These are phyloP conservation scores for Scelioninae gen. 2 DNA, from an alignment of 2,888 invertebrate species.

Conservation along the genomic window DNA sequence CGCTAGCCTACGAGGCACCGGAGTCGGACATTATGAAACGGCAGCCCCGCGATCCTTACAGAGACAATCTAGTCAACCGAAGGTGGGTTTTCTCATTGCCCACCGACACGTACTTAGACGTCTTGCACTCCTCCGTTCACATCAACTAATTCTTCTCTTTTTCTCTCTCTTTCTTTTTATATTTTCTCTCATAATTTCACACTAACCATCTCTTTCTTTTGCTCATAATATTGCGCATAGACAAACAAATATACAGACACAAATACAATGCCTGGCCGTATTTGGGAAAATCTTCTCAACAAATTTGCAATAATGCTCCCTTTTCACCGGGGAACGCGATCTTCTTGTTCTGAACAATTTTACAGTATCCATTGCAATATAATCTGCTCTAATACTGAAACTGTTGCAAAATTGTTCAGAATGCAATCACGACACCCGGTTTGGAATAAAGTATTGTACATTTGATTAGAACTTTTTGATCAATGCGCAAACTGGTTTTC, in stretches of 20 bases:
- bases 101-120: conserved; percentile 67
- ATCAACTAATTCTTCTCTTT: conserved; percentile 43
- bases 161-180: conserved; percentile 35
- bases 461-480: too few species aligned
- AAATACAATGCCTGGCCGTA: too few species aligned
- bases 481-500: too few species aligned
- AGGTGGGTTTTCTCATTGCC: conserved; percentile 84
- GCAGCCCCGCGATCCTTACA: conserved; percentile 97
- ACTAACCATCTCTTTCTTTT: conserved; percentile 11
- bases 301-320: too few species aligned
- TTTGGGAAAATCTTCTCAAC: too few species aligned
- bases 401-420: too few species aligned
- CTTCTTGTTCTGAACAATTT: too few species aligned
- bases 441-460: too few species aligned
- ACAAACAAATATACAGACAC: conserved; percentile 11
- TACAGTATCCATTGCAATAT: too few species aligned
- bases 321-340: too few species aligned
- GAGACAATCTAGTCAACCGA: conserved; percentile 99
- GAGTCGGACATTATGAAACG: conserved; percentile 99
- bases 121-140: conserved; percentile 57
- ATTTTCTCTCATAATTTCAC: conserved; percentile 37
- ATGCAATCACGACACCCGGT: too few species aligned
- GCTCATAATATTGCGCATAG: conserved; percentile 3
- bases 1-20: conserved; percentile 99
- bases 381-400: too few species aligned